Conservation (phyloP, 2,888 invertebrate genomes). For the Dione vanillae region DNA sequence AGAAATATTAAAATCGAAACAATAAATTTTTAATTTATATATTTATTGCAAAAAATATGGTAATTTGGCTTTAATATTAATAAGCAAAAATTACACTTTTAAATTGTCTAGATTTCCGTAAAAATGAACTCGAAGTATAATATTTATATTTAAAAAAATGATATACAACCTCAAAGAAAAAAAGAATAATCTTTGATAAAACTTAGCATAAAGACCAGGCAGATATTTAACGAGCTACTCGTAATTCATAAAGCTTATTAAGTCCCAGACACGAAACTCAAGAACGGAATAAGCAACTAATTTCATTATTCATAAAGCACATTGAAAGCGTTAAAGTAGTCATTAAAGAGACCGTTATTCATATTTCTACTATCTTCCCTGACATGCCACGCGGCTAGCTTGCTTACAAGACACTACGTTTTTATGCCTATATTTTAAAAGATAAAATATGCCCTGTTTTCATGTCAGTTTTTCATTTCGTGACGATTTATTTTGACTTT, state of each 20-base stretch:
- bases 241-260: constrained; percentile 76
- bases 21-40: no score
- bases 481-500: constrained; percentile 76
- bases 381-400: constrained; percentile 73
- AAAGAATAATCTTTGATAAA: constrained; percentile 59
- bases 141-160: constrained; percentile 9
- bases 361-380: constrained; percentile 78
- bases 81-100: neutral
- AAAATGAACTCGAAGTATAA: neutral
- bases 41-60: no score
- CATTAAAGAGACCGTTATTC: constrained; percentile 79
- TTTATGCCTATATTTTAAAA: constrained; percentile 75
- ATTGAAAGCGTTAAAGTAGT: constrained; percentile 83
- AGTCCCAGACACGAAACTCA: constrained; percentile 73
- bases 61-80: no score
- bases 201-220: constrained; percentile 55
- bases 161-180: constrained; percentile 29
- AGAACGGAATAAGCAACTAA: constrained; percentile 81
- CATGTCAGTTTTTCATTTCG: constrained; percentile 78
- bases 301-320: constrained; percentile 84
- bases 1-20: no score
- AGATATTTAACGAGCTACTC: constrained; percentile 65
- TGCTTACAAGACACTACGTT: constrained; percentile 75
- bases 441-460: constrained; percentile 76
- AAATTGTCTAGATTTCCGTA: neutral